Conservation (phyloP, 1,140 invertebrate species). For the Macrotrachela quadricornifera region DNA sequence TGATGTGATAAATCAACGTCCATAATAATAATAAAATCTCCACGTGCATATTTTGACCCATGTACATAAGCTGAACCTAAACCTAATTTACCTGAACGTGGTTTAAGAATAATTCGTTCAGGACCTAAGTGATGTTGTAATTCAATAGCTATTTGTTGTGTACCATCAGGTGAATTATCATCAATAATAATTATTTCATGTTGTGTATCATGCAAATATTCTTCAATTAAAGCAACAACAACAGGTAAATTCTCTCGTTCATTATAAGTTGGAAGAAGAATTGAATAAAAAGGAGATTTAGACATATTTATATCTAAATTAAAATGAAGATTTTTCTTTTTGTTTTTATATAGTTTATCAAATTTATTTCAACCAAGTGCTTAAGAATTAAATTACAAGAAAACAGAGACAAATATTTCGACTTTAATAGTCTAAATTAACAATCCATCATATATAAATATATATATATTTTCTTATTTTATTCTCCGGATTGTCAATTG, state of each 20-base stretch:
- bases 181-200: slow-evolving; percentile 96
- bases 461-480: too few species aligned
- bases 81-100: slow-evolving; percentile 76
- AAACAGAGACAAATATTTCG: too few species aligned
- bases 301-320: too few species aligned
- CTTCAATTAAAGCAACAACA: slow-evolving; percentile 68
- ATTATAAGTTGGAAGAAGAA: slow-evolving; percentile 90
- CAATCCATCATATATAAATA: too few species aligned
- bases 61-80: slow-evolving; percentile 56
- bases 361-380: too few species aligned
- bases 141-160: slow-evolving; percentile 69
- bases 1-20: slow-evolving; percentile 98
- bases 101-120: slow-evolving; percentile 37
- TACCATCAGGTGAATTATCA: slow-evolving; percentile 95
- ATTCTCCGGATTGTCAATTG: too few species aligned
- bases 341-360: too few species aligned
- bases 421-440: too few species aligned
- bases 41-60: slow-evolving; percentile 86
- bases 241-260: slow-evolving; percentile 92
- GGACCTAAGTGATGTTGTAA: slow-evolving; percentile 74
- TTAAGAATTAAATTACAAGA: too few species aligned
- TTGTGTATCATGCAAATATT: slow-evolving; percentile 25
- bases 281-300: slow-evolving; percentile 44
- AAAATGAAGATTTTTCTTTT: too few species aligned
- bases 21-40: slow-evolving; percentile 92